Conservation (phyloP, 2,797 vertebrate species). For the Rhinichthys osculus region DNA sequence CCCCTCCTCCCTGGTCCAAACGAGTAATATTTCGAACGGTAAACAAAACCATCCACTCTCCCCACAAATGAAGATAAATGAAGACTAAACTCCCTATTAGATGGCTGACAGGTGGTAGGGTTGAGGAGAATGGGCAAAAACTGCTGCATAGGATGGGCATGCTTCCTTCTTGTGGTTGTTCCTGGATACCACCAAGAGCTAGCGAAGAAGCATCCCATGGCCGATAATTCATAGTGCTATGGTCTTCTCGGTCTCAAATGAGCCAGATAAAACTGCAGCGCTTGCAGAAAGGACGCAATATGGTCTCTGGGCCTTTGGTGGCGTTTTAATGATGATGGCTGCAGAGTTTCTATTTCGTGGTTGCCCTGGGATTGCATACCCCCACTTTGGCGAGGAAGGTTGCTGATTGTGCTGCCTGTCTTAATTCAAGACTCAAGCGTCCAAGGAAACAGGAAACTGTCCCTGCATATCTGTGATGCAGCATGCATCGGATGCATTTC, state of each 20-base stretch:
- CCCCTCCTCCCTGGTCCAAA: constrained; percentile 49
- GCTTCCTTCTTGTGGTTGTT: constrained; percentile 2
- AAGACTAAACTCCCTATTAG: constrained; percentile 69
- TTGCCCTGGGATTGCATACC: constrained; percentile 61
- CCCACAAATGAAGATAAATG: constrained; percentile 74
- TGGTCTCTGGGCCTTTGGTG: constrained; percentile 62
- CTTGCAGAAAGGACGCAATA: constrained; percentile 77
- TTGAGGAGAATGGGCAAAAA: constrained; percentile 56
- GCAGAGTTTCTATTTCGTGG: constrained; percentile 75
- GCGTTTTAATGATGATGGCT: constrained; percentile 78
- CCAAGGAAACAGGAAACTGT: constrained; percentile 55
- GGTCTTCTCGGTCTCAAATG: constrained; percentile 70
- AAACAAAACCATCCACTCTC: constrained; percentile 70
- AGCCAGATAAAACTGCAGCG: constrained; percentile 73
- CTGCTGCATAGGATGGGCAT: constrained; percentile 49
- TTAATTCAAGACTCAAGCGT: constrained; percentile 55
- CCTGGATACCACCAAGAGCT: constrained; percentile 41
- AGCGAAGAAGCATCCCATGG: constrained; percentile 60
- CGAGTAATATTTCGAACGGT: constrained; percentile 66
- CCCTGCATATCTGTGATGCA: not conserved
- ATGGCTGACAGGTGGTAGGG: constrained; percentile 63
- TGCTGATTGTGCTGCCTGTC: constrained; percentile 54
- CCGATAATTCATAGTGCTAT: constrained; percentile 68
- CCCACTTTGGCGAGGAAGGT: constrained; percentile 49
- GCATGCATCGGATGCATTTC: not conserved